These are phyloP conservation scores for Choristoneura fumiferana DNA, from an alignment of 1,140 invertebrate genomes.

Conservation along the genomic window DNA sequence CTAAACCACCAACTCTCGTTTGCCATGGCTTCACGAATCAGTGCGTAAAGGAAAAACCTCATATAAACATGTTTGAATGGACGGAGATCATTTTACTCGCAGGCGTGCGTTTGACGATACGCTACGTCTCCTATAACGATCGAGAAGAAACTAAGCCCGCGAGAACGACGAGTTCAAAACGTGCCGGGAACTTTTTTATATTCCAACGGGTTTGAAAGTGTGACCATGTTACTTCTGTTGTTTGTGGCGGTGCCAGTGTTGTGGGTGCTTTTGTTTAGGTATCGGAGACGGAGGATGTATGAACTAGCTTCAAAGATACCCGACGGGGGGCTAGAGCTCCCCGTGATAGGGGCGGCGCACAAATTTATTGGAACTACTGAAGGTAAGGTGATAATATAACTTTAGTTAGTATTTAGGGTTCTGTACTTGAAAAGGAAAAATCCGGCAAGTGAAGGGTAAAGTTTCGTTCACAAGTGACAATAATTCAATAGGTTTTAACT, in stretches of 20 bases:
- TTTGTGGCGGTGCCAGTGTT: slow-evolving; percentile 32
- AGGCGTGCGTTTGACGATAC: neutral
- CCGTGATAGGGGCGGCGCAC: slow-evolving; percentile 48
- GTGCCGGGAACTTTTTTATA: no score
- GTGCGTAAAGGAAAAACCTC: slow-evolving; percentile 4
- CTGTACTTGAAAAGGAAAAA: no score
- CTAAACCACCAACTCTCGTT: no score
- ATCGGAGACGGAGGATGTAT: slow-evolving; percentile 50
- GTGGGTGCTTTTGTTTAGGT: slow-evolving; percentile 44
- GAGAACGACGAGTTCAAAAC: no score
- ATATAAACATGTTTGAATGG: neutral
- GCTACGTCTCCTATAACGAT: no score
- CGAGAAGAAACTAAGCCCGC: no score
- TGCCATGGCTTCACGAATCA: no score
- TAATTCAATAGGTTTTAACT: no score
- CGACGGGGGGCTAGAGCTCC: slow-evolving; percentile 26
- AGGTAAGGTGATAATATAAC: slow-evolving; percentile 35
- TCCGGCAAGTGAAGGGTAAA: no score
- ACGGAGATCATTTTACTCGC: neutral
- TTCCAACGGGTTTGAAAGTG: no score
- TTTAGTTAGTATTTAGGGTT: slow-evolving; percentile 7
- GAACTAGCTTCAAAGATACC: slow-evolving; percentile 41
- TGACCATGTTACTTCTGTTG: slow-evolving; percentile 42
- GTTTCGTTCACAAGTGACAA: no score
- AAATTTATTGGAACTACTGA: slow-evolving; percentile 42